These are phyloP conservation scores for Anarsia innoxiella DNA, from an alignment of 2,888 invertebrate species.

Conservation along the genomic window DNA sequence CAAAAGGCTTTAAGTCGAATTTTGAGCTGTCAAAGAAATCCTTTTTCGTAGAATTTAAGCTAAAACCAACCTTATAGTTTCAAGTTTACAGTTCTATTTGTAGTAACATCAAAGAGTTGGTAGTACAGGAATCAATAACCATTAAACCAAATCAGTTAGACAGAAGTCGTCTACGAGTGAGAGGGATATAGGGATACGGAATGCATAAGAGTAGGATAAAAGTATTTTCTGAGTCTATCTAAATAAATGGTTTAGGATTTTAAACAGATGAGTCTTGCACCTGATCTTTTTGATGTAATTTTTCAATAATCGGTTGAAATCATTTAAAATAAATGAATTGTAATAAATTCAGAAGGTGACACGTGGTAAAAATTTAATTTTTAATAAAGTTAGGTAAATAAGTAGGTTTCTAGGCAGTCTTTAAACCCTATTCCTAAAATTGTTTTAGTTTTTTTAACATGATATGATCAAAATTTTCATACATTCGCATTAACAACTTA, in stretches of 20 bases:
- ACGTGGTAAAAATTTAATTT: no score
- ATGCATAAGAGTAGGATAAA: slow-evolving; percentile 35
- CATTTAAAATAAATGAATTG: no score
- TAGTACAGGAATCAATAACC: slow-evolving; percentile 62
- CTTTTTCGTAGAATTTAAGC: no score
- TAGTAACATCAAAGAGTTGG: slow-evolving; percentile 23
- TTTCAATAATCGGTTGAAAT: no score
- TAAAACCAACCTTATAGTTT: slow-evolving; percentile 27
- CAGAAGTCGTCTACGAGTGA: slow-evolving; percentile 53
- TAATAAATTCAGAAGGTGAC: no score
- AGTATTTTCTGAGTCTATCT: slow-evolving; percentile 32
- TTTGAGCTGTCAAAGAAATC: slow-evolving; percentile 43
- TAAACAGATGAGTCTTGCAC: slow-evolving; percentile 52
- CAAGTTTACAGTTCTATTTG: slow-evolving; percentile 32
- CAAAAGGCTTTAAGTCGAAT: slow-evolving; percentile 53
- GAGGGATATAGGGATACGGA: slow-evolving; percentile 28
- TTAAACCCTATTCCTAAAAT: no score
- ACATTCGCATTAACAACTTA: no score
- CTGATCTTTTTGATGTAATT: slow-evolving; percentile 67
- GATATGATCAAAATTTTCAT: no score
- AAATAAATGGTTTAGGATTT: slow-evolving; percentile 40
- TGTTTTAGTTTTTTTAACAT: no score
- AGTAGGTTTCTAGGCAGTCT: no score
- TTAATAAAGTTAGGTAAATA: no score
- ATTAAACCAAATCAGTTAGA: slow-evolving; percentile 60